phyloP scores from a whole-genome alignment of 2,113 vertebrate species.

The Peromyscus leucopus region DNA sequence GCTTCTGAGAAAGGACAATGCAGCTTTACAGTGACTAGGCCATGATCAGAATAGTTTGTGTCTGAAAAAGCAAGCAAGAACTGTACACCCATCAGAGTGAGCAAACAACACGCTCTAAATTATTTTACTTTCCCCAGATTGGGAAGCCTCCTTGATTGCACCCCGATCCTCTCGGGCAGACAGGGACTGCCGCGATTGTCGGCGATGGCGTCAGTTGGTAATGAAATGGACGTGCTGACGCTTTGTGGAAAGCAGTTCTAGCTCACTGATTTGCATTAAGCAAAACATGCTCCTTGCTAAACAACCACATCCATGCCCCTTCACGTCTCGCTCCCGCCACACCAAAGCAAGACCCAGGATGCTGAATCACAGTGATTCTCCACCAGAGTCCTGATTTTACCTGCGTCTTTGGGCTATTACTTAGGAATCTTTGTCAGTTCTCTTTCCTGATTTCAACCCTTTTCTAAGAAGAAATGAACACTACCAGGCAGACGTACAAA shows the following conservation, averaged over 20 bases:
- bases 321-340: background rate
- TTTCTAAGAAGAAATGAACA: conserved; percentile 62
- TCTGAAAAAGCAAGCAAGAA: background rate
- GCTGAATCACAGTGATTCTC: background rate
- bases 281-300: conserved; percentile 66
- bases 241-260: conserved; percentile 45
- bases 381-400: background rate
- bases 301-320: conserved; percentile 29
- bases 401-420: background rate
- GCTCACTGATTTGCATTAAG: conserved; percentile 58
- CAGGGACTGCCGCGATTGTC: conserved; percentile 22
- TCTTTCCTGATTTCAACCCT: background rate
- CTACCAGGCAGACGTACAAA: background rate
- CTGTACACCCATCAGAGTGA: background rate
- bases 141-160: background rate
- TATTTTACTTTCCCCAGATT: conserved; percentile 48
- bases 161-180: background rate
- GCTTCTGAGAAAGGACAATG: background rate
- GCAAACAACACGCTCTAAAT: conserved; percentile 28
- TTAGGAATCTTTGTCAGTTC: background rate
- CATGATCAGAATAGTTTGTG: background rate
- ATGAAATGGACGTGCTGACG: conserved; percentile 45
- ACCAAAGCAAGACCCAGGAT: conserved; percentile 34
- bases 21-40: background rate
- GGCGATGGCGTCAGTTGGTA: background rate